Base-by-base conservation (phyloP, 2,797 vertebrate species). In the Gephyroberyx darwinii region DNA sequence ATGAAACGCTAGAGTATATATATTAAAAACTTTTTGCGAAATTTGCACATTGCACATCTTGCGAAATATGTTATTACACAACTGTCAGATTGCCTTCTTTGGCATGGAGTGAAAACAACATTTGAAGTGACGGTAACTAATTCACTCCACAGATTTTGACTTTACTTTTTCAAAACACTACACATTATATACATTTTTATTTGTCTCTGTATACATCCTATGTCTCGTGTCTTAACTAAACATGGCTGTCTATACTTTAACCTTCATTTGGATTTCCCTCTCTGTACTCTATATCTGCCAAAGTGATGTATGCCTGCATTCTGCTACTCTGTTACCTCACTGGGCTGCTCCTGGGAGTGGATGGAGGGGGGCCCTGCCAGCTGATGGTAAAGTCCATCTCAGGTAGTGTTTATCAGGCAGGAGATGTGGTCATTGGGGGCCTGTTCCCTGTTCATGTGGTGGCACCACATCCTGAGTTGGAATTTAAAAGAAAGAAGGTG, bases 331-430 rank as follows among this genome's bases (percentile, higher is more conserved):
- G 75, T 51, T 60, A 79, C 69, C 63, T 88, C 16, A 12, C 56
- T 71, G 39, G 65, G 50, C 69, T 61, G 16, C 55, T 55, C 26
- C 48, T 50, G 31, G 19, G 56, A 53, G n/a, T 77, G 41, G 50
- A 75, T 66, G 54, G 61, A 63, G 7, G 20, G 22, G 62, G 78
- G 35, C 22, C 65, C 47, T 86, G 88, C 56, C 47, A 56, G 48
- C 61, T 83, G 39, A 81, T 81, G 71, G 57, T 69, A 31, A 85
- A 72, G 39, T 78, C 69, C 30, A 47, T 83, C 39, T 83, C 81
- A 54, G 83, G 67, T 54, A 81, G 54, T 53, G 48, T 91, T 69
- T 89, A 84, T 74, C 85, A 78, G 65, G 66, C 81, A 39, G 86
- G 83, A 64, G 67, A 84, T 70, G 61, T 82, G 58, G 67, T 82